phyloP scores from a whole-genome alignment of 2,113 vertebrate species.

The Engystomops pustulosus region DNA sequence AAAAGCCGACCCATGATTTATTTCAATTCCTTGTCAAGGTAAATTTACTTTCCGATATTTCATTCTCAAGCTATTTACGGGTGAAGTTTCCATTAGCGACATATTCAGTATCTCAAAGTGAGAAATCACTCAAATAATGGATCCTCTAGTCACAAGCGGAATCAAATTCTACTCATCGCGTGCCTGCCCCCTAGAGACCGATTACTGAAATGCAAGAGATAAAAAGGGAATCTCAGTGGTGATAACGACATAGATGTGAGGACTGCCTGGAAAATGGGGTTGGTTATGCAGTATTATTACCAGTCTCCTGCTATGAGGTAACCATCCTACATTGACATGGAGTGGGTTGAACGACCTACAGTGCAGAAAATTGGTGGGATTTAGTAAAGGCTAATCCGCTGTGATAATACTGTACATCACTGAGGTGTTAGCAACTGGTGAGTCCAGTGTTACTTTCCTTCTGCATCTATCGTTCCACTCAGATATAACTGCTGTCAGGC shows the following conservation, averaged over 20 bases:
- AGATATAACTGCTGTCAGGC: too few relatives aligned
- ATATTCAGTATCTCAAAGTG: background rate
- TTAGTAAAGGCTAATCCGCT: too few relatives aligned
- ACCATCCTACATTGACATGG: too few relatives aligned
- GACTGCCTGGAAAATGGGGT: too few relatives aligned
- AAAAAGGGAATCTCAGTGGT: background rate
- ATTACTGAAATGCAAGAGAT: background rate
- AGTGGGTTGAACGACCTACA: too few relatives aligned
- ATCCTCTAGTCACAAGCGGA: background rate
- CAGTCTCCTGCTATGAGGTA: too few relatives aligned
- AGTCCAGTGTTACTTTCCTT: too few relatives aligned
- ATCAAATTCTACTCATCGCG: background rate
- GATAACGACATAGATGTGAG: background rate
- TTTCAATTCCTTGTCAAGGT: constrained; percentile 29
- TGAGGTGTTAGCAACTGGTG: too few relatives aligned
- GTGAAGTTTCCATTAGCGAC: constrained; percentile 11
- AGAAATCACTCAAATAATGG: background rate
- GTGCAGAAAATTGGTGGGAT: too few relatives aligned
- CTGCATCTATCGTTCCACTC: too few relatives aligned
- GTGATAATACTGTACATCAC: too few relatives aligned
- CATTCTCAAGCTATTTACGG: constrained; percentile 5
- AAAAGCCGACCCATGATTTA: constrained; percentile 6
- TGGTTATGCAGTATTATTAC: too few relatives aligned
- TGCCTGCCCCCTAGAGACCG: background rate
- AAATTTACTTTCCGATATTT: constrained; percentile 9